Percentiles rank a stretch among this genome's conserved stretches.
These are phyloP conservation scores for Philotrypesis tridentata DNA, from an alignment of 1,140 invertebrate genomes.

Conservation along the genomic window DNA sequence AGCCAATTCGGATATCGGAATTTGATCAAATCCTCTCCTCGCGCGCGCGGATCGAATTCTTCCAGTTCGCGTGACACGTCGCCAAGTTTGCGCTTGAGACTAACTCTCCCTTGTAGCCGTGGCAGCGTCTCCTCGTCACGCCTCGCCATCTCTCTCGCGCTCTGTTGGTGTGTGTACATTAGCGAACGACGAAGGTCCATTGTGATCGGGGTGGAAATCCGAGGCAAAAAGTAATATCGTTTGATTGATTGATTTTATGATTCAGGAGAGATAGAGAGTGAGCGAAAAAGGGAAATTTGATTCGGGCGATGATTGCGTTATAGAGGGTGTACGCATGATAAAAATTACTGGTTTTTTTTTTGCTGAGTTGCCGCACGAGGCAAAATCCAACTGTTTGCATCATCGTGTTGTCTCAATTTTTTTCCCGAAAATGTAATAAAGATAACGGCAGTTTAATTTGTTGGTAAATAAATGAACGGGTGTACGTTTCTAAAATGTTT, in stretches of 20 bases:
- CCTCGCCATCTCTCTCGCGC: background rate
- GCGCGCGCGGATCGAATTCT: constrained; percentile 27
- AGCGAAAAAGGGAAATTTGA: background rate
- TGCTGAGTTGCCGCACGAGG: no score
- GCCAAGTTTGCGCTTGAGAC: background rate
- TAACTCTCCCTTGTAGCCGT: background rate
- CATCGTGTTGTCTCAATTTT: no score
- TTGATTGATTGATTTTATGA: constrained; percentile 49
- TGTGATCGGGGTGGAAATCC: background rate
- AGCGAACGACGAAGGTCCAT: background rate
- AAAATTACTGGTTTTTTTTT: background rate
- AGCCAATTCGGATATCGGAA: constrained; percentile 37
- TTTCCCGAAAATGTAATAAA: no score
- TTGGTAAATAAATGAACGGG: no score
- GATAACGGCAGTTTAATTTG: no score
- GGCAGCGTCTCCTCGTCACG: background rate
- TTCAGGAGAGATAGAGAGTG: background rate
- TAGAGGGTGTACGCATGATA: constrained; percentile 1
- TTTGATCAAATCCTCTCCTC: constrained; percentile 39
- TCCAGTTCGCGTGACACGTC: constrained; percentile 42
- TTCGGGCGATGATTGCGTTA: constrained; percentile 28
- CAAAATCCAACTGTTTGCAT: no score
- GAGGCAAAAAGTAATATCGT: constrained; percentile 39
- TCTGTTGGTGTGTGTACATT: background rate
- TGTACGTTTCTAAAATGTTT: no score